Base-by-base conservation (phyloP, 2,113 vertebrate species). In the Papio anubis region DNA sequence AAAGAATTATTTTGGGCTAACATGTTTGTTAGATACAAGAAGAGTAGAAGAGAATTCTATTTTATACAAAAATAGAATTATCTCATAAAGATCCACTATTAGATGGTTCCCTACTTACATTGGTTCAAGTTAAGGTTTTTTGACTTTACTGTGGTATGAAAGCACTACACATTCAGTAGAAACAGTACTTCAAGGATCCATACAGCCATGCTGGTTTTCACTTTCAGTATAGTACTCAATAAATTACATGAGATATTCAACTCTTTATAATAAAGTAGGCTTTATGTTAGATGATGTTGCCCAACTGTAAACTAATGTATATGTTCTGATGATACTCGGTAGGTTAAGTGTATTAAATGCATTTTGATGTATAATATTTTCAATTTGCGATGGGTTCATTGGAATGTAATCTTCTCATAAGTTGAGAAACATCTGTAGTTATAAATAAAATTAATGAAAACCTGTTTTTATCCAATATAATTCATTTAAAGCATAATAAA, bases 1-100 rank as follows among this genome's bases (percentile, higher is more conserved):
- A 66, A 93, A 86, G 38, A 95, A 87, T 78, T 48, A 86, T 55
- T 57, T 40, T n/a, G 52, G 10, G 55, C 8, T 86, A 93, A 81
- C 73, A 93, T 21, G 64, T 40, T 93, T 93, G 30, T 88, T 96
- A 92, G 40, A 91, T 32, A 86, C 70, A 93, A 68, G 38, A 61
- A 88, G 25, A 81, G 40, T 81, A 13, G 61, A 30, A 64, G 5
- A 64, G 11, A 64, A 64, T 30, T 64, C 61, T 64, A 13, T 13
- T 64, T 64, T 64, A 64, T 95, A 50, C 14, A 88, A 40, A 38
- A 64, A 30, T 30, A 55, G 21, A 82, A 84, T 84, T 61, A 96
- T 40, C 30, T 87, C 20, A 93, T 88, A 25, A 95, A 93, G 38
- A 92, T 3, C 16, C 30, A 64, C 10, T 79, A 86, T 32, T 27